Percentiles rank a stretch among this genome's conserved stretches.
phyloP scores from a whole-genome alignment of 2,797 vertebrate genomes.

The Podarcis siculus region DNA sequence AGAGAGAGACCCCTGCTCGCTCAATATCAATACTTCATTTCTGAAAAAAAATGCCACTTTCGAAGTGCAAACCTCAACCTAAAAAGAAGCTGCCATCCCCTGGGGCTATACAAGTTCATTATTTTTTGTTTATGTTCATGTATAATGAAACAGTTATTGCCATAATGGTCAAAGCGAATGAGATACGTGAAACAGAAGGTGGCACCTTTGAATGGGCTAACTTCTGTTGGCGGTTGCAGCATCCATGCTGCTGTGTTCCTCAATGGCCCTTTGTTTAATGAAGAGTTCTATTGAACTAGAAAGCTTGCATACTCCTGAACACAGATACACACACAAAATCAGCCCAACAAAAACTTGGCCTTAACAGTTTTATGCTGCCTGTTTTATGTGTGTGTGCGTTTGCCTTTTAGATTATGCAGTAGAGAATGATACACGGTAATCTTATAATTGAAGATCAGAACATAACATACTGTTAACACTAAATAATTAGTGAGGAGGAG shows the following conservation, averaged over 20 bases:
- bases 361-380: background rate
- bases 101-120: background rate
- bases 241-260: background rate
- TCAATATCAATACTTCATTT: background rate
- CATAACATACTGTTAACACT: background rate
- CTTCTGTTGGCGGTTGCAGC: background rate
- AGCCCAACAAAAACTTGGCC: background rate
- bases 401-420: background rate
- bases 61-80: background rate
- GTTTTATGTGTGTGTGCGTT: background rate
- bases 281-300: background rate
- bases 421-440: background rate
- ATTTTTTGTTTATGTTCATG: background rate
- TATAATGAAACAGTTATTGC: background rate
- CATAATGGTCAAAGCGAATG: background rate
- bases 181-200: background rate
- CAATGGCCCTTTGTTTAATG: background rate
- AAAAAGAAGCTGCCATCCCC: background rate
- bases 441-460: background rate
- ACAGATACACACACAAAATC: background rate
- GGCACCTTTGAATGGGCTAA: background rate
- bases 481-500: constrained; percentile 3
- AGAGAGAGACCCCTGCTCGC: background rate
- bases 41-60: background rate
- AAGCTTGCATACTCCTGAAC: background rate